These are phyloP conservation scores for Axinella damicornis DNA, from an alignment of 37 sponge, comb jelly and placozoan species.

Conservation along the genomic window DNA sequence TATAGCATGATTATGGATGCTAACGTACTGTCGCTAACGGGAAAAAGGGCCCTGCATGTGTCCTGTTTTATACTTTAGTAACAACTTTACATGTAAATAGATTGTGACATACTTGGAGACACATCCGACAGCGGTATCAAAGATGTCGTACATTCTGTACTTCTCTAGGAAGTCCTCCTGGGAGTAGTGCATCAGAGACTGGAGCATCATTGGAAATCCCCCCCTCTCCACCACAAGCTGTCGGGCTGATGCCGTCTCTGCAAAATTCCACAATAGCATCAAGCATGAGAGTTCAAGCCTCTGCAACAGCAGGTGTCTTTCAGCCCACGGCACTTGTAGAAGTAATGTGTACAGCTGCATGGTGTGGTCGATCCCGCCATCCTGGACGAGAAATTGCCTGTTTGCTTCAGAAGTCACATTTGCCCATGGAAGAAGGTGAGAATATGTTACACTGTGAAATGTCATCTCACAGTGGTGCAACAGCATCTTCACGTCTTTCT, in stretches of 20 bases:
- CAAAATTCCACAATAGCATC: conserved; percentile 17
- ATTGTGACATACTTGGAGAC: conserved; percentile 9
- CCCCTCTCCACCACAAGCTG: conserved; percentile 12
- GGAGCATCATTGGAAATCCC: conserved; percentile 17
- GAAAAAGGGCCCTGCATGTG: no score
- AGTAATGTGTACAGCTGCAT: not conserved
- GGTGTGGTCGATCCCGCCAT: conserved; percentile 7
- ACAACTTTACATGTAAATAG: no score
- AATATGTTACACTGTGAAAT: not conserved
- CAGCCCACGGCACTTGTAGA: not conserved
- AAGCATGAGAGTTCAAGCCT: conserved; percentile 1
- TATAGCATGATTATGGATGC: no score
- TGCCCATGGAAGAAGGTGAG: conserved; percentile 5
- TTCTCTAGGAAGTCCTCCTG: not conserved
- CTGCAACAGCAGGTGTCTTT: not conserved
- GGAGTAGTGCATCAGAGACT: not conserved
- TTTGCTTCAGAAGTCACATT: conserved; percentile 1
- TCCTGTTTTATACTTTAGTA: no score
- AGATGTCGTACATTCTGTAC: not conserved
- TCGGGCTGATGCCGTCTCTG: conserved; percentile 1
- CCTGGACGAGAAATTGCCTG: conserved; percentile 23
- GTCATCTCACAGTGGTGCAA: not conserved
- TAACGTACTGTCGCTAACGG: no score
- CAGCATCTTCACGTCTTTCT: not conserved
- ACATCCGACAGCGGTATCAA: conserved; percentile 14